Conservation (phyloP, 2,797 vertebrate genomes). For the Lepilemur ruficaudatus region DNA sequence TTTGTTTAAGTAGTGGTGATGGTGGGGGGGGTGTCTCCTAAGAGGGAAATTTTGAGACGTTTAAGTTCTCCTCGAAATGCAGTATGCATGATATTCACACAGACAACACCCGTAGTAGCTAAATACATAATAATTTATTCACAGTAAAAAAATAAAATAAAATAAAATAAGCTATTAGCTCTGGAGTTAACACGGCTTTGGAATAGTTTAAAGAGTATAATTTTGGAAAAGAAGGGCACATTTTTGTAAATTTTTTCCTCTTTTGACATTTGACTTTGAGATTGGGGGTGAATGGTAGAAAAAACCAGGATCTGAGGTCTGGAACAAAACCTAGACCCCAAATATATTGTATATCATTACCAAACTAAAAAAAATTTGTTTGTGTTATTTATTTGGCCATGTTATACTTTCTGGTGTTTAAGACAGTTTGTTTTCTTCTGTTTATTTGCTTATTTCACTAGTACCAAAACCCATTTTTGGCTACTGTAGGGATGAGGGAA, state of each 20-base stretch:
- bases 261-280: constrained; percentile 19
- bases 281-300: neutral
- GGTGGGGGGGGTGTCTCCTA: neutral
- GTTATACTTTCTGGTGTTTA: neutral
- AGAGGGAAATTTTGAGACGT: neutral
- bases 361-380: neutral
- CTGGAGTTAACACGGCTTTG: neutral
- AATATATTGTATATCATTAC: neutral
- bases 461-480: neutral
- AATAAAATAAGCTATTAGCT: constrained; percentile 29
- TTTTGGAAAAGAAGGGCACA: neutral
- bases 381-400: neutral
- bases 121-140: neutral
- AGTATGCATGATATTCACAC: neutral
- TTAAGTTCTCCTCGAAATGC: neutral
- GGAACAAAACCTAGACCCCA: neutral
- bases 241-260: neutral
- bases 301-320: neutral
- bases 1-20: neutral
- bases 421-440: neutral
- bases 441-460: neutral
- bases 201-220: neutral
- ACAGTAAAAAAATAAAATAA: neutral
- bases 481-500: too few relatives aligned
- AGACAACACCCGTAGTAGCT: neutral